Evolutionary conservation across 2,888 invertebrate species (phyloP), one percentile per base, ranked within the genome.

Genomic region (Pyrgus malvae): DNA sequence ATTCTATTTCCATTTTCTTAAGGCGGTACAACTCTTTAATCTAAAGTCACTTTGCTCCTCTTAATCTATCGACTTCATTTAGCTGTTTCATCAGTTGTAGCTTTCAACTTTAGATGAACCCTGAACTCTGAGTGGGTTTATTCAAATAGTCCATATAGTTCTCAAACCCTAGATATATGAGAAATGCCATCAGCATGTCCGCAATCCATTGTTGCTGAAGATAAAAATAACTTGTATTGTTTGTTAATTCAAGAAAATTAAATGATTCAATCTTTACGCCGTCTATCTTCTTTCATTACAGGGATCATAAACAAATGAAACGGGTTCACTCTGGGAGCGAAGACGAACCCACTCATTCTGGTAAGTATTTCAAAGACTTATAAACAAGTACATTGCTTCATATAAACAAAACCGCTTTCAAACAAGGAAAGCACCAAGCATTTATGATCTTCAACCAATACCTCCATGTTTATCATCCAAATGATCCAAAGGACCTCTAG

Each of bases 231-330:
- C 11, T 11, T 29, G n/a, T n/a, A n/a, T 29, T 6, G 21, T 38
- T 38, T 38, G 21, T 38, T 38, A 3, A 9, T 17, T 17, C n/a
- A 0, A 14, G 33, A 17, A 17, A 19, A 23, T 23, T 23, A 3
- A 23, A 6, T 23, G 23, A n/a, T n/a, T 17, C 16, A 17, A 2
- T 35, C 16, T 0, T 17, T 35, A 17, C 17, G 17, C 35, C 3
- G 17, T 17, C 9, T 8, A 9, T n/a, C 57, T 42, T 56, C 58
- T 61, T 48, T 51, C 23, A 50, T 79, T 80, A 62, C 91, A 96
- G 97, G 86, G 97, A 97, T 69, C 96, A 96, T 81, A 96, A 96
- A 72, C 94, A 94, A 85, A 93, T 95, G 91, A 95, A 95, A 86
- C 91, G 96, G 66, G 91, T 92, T 63, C 93, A 94, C 67, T 94